These are phyloP conservation scores for Coboldia fuscipes DNA, from an alignment of 1,140 invertebrate genomes.

Conservation along the genomic window DNA sequence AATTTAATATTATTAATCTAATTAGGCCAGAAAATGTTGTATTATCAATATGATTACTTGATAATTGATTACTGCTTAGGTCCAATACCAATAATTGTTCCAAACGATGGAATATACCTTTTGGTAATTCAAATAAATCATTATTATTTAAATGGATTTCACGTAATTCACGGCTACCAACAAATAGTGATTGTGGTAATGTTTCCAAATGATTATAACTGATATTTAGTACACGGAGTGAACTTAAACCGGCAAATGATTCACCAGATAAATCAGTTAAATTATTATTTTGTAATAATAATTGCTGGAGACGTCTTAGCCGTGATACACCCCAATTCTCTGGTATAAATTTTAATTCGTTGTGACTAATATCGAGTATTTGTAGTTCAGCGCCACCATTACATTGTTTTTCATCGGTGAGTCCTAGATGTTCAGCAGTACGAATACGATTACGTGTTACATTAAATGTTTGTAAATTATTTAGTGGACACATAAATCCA, in stretches of 20 bases:
- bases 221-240: conserved; percentile 57
- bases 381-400: conserved; percentile 37
- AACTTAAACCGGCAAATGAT: conserved; percentile 48
- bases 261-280: conserved; percentile 55
- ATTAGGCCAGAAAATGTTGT: conserved; percentile 66
- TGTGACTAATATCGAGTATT: conserved; percentile 54
- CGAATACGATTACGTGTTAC: conserved; percentile 58
- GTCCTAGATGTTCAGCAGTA: conserved; percentile 48
- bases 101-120: conserved; percentile 60
- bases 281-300: conserved; percentile 63
- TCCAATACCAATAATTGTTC: conserved; percentile 69
- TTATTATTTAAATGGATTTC: conserved; percentile 69
- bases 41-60: conserved; percentile 57
- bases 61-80: conserved; percentile 66
- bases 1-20: conserved; percentile 58
- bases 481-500: conserved; percentile 50
- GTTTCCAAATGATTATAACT: conserved; percentile 59
- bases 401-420: no score
- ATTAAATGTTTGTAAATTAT: conserved; percentile 60
- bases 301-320: conserved; percentile 46
- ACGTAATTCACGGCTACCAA: conserved; percentile 46
- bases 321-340: conserved; percentile 49
- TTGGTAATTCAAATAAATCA: conserved; percentile 54
- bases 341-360: conserved; percentile 44
- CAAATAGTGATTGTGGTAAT: conserved; percentile 56